A percentile compares a stretch with the other conserved stretches of the same genome.
Conservation (phyloP, 2,888 invertebrate species). For the Caradrina clavipalpis region DNA sequence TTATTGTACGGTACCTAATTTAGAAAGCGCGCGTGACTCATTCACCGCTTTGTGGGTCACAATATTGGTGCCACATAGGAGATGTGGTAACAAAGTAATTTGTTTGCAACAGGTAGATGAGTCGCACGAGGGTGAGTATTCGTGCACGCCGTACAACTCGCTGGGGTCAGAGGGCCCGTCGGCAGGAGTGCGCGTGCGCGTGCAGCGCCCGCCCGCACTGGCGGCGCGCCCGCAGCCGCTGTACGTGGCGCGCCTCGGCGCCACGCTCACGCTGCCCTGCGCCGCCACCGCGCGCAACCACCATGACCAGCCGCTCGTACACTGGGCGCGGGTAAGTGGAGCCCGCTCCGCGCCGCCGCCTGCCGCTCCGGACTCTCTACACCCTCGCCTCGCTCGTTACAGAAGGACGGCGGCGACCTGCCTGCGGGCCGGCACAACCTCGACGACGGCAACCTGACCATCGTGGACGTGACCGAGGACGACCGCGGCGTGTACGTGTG, state of each 20-base stretch:
- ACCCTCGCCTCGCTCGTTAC: constrained; percentile 44
- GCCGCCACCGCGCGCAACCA: constrained; percentile 92
- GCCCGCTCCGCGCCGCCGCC: neutral
- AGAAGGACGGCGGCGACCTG: constrained; percentile 94
- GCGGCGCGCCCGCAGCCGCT: constrained; percentile 95
- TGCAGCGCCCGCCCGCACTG: constrained; percentile 96
- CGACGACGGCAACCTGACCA: constrained; percentile 95
- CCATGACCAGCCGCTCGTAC: constrained; percentile 63
- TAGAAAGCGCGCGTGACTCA: no score
- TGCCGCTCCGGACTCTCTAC: neutral
- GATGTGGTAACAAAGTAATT: no score
- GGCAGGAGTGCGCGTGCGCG: constrained; percentile 95
- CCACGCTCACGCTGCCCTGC: constrained; percentile 95
- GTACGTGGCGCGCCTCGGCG: constrained; percentile 96
- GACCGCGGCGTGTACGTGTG: constrained; percentile 97
- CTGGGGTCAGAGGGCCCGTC: constrained; percentile 97
- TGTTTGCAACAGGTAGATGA: constrained; percentile 92
- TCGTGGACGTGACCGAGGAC: constrained; percentile 94
- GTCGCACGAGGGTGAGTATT: constrained; percentile 96
- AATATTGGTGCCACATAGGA: no score
- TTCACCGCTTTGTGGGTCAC: no score
- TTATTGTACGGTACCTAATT: no score
- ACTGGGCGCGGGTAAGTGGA: constrained; percentile 74
- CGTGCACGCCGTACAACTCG: constrained; percentile 97
- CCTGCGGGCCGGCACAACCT: constrained; percentile 93